Base-by-base conservation (phyloP, 2,113 vertebrate species). In the Australoheros scitulus region DNA sequence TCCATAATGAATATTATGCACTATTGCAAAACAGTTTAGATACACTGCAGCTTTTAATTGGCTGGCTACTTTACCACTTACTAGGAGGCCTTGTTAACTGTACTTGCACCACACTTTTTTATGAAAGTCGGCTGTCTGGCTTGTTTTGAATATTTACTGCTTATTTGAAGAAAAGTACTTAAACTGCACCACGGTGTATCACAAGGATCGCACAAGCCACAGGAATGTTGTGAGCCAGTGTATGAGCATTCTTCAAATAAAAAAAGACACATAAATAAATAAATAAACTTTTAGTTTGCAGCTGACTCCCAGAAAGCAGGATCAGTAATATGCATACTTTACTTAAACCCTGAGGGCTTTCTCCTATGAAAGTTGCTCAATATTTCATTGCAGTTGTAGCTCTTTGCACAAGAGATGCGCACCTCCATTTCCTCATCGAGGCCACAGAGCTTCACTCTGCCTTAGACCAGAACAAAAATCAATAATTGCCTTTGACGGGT, bases 401-500 rank as follows among this genome's bases (percentile, higher is more conserved):
- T 82, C 65, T 78, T 22, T 41, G 75, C 79, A 80, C 78, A 79
- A 79, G 79, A 80, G 78, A 91, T 61, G 76, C 60, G 79, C 68
- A 61, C 77, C 70, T 61, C 76, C 58, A 81, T 89, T 88, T 90
- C 85, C 87, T 88, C 60, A 63, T 50, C n/a, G 43, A 81, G 70
- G 47, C 84, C n/a, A 1, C 81, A 72, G 77, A 83, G 80, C 77
- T 81, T 85, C 63, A 34, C 29, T 76, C 84, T 74, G 86, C 77
- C 84, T 83, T 56, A 32, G 58, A 87, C 80, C 61, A 76, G 36
- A 87, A 75, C 77, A 74, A 61, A 88, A 92, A 91, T 92, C 90
- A 91, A 92, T 93, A 85, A 92, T 83, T 78, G 86, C 77, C 60
- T 32, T 11, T 61, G 87, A 89, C 57, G 78, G 81, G 81, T 89